Conservation (phyloP, 2,888 invertebrate species). For the Catocala nupta region DNA sequence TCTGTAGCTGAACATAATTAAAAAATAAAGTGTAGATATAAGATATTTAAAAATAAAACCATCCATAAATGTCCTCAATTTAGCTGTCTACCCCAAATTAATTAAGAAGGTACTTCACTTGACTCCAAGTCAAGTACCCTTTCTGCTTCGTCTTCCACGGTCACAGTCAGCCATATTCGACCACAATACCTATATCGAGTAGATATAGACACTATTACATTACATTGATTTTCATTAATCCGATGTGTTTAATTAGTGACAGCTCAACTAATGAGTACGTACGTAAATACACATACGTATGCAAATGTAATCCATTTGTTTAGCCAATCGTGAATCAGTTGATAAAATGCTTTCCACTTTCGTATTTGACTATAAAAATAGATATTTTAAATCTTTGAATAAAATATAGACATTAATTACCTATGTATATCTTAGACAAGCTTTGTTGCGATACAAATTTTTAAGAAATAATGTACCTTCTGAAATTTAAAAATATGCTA, state of each 20-base stretch:
- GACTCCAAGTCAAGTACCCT: slow-evolving; percentile 26
- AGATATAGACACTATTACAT: slow-evolving; percentile 4
- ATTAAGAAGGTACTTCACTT: slow-evolving; percentile 34
- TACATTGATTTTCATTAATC: slow-evolving; percentile 33
- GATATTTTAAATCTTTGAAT: too few species aligned
- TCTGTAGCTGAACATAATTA: not conserved
- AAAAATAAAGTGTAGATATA: too few species aligned
- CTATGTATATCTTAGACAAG: too few species aligned
- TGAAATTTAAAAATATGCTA: too few species aligned
- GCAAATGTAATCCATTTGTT: slow-evolving; percentile 15
- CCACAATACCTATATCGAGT: not conserved
- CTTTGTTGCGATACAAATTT: too few species aligned
- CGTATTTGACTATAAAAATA: too few species aligned
- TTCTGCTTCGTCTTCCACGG: slow-evolving; percentile 17
- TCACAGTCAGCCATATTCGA: slow-evolving; percentile 7
- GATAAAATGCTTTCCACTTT: too few species aligned
- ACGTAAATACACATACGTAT: slow-evolving; percentile 9
- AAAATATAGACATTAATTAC: too few species aligned
- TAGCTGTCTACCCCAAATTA: slow-evolving; percentile 18
- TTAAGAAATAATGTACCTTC: too few species aligned
- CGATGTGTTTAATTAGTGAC: slow-evolving; percentile 28
- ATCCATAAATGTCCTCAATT: slow-evolving; percentile 6
- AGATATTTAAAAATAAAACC: not conserved
- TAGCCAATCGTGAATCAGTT: slow-evolving; percentile 2
- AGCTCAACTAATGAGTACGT: slow-evolving; percentile 34